Evolutionary conservation across 2,797 vertebrate species (phyloP).

Genomic region (Atherinosoma microstoma): DNA sequence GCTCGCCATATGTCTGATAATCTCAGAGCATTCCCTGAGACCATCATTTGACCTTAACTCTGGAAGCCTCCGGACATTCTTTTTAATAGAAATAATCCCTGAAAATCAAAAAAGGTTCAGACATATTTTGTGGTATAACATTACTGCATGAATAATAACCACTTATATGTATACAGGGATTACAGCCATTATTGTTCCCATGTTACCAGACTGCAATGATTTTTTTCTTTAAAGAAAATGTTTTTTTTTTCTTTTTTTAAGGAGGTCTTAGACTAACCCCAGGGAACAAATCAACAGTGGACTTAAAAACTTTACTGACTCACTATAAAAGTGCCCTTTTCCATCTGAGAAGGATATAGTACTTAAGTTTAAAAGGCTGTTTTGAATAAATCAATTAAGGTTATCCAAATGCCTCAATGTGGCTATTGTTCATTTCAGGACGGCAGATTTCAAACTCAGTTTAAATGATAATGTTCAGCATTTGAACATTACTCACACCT

Average conservation of each 20-base stretch:
- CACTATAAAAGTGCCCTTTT: not conserved
- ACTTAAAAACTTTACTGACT: not conserved
- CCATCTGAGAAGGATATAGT: not conserved
- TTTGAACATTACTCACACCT: not conserved
- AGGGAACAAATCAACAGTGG: not conserved
- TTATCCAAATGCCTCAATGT: not conserved
- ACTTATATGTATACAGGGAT: slow-evolving; percentile 32
- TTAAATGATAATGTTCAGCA: slow-evolving; percentile 3
- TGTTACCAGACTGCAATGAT: slow-evolving; percentile 16
- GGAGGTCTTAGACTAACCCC: not conserved
- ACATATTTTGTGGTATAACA: slow-evolving; percentile 11
- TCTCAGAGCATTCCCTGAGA: slow-evolving; percentile 46
- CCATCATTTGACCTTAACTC: slow-evolving; percentile 53
- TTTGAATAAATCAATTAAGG: not conserved
- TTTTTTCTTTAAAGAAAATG: not conserved
- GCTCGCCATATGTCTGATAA: slow-evolving; percentile 33
- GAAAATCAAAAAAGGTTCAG: slow-evolving; percentile 13
- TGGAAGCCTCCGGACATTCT: slow-evolving; percentile 31
- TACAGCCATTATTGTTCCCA: slow-evolving; percentile 17
- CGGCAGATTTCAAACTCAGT: not conserved
- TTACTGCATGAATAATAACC: slow-evolving; percentile 13
- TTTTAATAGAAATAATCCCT: slow-evolving; percentile 20
- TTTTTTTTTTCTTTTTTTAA: not conserved
- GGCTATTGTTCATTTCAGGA: not conserved
- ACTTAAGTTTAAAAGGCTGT: slow-evolving; percentile 1